Evolutionary conservation across 2,888 invertebrate genomes (phyloP).

Genomic region (Sabatieria punctata): DNA sequence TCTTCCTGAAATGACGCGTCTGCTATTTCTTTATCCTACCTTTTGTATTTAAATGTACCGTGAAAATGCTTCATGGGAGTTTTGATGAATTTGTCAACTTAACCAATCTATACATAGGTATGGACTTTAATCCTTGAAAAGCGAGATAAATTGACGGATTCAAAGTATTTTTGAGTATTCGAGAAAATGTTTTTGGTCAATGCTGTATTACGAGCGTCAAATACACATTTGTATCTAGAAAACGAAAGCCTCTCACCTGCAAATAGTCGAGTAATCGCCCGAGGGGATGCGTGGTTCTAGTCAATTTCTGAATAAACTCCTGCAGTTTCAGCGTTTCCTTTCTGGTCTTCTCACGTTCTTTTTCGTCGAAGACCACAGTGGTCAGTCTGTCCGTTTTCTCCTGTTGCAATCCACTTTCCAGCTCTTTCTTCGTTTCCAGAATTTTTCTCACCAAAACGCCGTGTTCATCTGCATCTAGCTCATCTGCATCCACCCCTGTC

Average conservation of each 20-base stretch:
- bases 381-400: slow-evolving; percentile 13
- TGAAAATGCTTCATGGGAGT: too few species aligned
- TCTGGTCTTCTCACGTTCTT: slow-evolving; percentile 49
- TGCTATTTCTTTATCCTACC: background rate
- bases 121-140: too few species aligned
- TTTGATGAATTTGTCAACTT: too few species aligned
- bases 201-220: too few species aligned
- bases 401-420: slow-evolving; percentile 18
- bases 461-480: slow-evolving; percentile 16
- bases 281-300: slow-evolving; percentile 74
- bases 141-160: too few species aligned
- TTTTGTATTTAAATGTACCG: background rate
- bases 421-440: slow-evolving; percentile 36
- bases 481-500: background rate
- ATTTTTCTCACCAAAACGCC: slow-evolving; percentile 39
- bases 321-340: slow-evolving; percentile 64
- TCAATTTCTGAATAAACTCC: slow-evolving; percentile 65
- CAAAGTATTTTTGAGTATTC: too few species aligned
- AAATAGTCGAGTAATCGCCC: slow-evolving; percentile 84
- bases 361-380: slow-evolving; percentile 21
- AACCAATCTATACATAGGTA: too few species aligned
- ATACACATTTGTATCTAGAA: background rate
- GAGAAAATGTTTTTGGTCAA: too few species aligned
- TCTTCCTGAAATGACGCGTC: slow-evolving; percentile 54
- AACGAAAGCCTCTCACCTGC: slow-evolving; percentile 11